Evolutionary conservation across 2,888 invertebrate genomes (phyloP).

Genomic region (Drosophila atripex): DNA sequence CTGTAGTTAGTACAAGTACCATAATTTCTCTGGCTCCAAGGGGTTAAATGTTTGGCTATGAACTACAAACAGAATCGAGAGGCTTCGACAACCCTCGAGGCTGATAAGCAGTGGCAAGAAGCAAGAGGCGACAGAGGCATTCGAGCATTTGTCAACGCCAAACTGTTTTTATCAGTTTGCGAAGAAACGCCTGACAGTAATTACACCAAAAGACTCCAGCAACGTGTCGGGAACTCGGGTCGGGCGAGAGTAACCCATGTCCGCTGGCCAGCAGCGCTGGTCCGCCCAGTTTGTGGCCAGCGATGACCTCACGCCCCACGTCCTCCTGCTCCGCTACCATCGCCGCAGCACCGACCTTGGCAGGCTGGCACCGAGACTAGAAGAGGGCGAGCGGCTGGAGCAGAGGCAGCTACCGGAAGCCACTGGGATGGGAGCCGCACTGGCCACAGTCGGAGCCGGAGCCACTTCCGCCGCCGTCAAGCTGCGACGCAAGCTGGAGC

Average conservation of each 20-base stretch:
- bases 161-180: constrained; percentile 53
- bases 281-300: constrained; percentile 80
- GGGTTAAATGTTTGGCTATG: constrained; percentile 7
- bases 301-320: constrained; percentile 69
- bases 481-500: constrained; percentile 52
- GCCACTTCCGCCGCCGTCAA: constrained; percentile 58
- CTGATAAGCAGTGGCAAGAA: constrained; percentile 55
- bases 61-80: not conserved
- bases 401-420: constrained; percentile 15
- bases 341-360: constrained; percentile 43
- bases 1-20: too few relatives aligned
- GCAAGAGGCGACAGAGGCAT: constrained; percentile 9
- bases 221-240: not conserved
- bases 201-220: constrained; percentile 47
- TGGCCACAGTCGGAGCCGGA: constrained; percentile 39
- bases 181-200: constrained; percentile 43
- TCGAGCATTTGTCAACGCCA: constrained; percentile 37
- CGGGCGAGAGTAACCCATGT: constrained; percentile 16
- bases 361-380: too few relatives aligned
- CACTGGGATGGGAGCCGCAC: constrained; percentile 15
- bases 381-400: not conserved
- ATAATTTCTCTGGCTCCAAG: too few relatives aligned
- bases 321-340: constrained; percentile 74
- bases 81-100: constrained; percentile 53
- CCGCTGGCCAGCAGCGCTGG: constrained; percentile 60